Base-by-base conservation (phyloP, 2,797 vertebrate genomes). In the Meda fulgida region DNA sequence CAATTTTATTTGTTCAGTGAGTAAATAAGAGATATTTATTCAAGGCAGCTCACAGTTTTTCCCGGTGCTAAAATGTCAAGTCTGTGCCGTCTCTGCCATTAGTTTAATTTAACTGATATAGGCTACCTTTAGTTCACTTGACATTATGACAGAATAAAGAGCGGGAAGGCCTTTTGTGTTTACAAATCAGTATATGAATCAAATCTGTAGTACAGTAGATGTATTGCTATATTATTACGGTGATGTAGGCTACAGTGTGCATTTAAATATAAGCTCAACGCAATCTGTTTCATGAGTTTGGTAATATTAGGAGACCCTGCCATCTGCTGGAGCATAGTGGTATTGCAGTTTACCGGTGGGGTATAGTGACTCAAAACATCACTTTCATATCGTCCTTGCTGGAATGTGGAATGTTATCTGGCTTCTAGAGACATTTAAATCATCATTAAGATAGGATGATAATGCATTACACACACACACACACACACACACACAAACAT, bases 11-110 rank as follows among this genome's bases (percentile, higher is more conserved):
- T 65, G 34, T 65, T 66, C 51, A 21, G 14, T 66, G 19, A 46
- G 78, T 65, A 48, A 67, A 36, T 48, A 65, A 78, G 10, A 16
- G 14, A 78, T 60, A 16, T 78, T 76, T 76, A 55, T 53, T 36
- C n/a, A 40, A n/a, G 60, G 23, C 55, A 5, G 23, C 29, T 36
- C 29, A 66, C 3, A 31, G 4, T 19, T 31, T 26, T 26, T n/a
- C 0, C 73, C 21, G 4, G 53, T 19, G 23, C 36, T 78, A 26
- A 60, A 78, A 40, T 26, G 7, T 78, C n/a, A 40, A 10, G n/a
- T 78, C 36, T 40, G 16, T 60, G 53, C 23, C 14, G 40, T 51
- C 48, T 2, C 18, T 19, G 53, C 23, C 1, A 78, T 78, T 60
- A 11, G n/a, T 78, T 77, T 26, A 26, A 7, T 78, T 77, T 19